A percentile compares a stretch with the other conserved stretches of the same genome.
Conservation (phyloP, 2,888 invertebrate genomes). For the Apodemia zela region DNA sequence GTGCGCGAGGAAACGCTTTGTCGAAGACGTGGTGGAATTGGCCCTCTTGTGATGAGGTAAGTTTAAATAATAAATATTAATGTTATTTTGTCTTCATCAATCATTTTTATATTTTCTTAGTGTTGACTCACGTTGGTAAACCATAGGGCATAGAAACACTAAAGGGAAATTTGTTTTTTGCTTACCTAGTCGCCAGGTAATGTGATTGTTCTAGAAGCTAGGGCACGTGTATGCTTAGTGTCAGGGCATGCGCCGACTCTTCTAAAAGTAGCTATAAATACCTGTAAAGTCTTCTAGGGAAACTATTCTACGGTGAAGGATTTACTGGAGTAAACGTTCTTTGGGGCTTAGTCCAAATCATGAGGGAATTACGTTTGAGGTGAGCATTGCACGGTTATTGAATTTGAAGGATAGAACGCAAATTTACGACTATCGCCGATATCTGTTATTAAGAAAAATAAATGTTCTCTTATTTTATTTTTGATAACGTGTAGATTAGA, state of each 20-base stretch:
- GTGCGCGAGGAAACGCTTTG: slow-evolving; percentile 16
- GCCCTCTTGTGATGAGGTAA: slow-evolving; percentile 13
- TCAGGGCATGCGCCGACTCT: no score
- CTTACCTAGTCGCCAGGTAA: no score
- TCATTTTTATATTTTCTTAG: no score
- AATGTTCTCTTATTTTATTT: slow-evolving; percentile 15
- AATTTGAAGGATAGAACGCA: slow-evolving; percentile 13
- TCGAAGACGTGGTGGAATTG: background rate
- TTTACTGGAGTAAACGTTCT: slow-evolving; percentile 19
- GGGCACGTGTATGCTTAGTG: no score
- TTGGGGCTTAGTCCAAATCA: background rate
- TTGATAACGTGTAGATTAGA: slow-evolving; percentile 20
- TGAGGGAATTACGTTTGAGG: slow-evolving; percentile 21
- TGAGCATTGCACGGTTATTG: slow-evolving; percentile 19
- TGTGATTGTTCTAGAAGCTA: no score
- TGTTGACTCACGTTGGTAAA: no score
- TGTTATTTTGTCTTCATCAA: no score
- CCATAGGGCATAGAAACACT: no score
- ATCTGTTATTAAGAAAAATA: slow-evolving; percentile 18
- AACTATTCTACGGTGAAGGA: slow-evolving; percentile 4
- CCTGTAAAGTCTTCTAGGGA: no score
- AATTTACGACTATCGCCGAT: slow-evolving; percentile 5
- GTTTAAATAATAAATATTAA: background rate
- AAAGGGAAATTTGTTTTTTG: no score
- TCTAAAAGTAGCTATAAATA: no score